phyloP scores from a whole-genome alignment of 2,113 vertebrate genomes.

The Psittacus erithacus region DNA sequence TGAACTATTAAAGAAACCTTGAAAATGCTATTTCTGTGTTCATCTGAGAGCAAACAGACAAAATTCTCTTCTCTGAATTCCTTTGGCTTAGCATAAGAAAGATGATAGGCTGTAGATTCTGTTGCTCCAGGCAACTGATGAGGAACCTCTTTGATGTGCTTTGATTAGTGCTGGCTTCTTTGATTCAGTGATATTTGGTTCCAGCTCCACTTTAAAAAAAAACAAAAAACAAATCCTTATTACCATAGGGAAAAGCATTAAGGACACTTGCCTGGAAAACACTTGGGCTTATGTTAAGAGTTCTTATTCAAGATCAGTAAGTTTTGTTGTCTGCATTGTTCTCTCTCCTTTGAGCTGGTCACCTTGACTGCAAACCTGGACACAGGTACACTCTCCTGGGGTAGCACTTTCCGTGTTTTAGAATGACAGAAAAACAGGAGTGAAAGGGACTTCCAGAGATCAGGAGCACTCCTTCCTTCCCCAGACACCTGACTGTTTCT shows the following conservation, averaged over 20 bases:
- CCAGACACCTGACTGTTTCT: background rate
- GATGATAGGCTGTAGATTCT: background rate
- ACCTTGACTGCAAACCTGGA: background rate
- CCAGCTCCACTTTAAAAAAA: background rate
- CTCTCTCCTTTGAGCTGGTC: background rate
- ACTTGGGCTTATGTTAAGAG: background rate
- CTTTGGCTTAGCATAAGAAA: conserved; percentile 27
- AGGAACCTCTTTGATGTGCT: conserved; percentile 41
- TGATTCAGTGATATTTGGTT: conserved; percentile 52
- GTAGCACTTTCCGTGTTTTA: background rate
- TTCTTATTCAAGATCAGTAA: background rate
- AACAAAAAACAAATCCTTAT: background rate
- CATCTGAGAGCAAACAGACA: conserved; percentile 20
- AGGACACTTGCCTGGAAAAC: conserved; percentile 13
- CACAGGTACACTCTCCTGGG: background rate
- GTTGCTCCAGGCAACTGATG: conserved; percentile 57
- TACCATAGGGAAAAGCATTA: conserved; percentile 41
- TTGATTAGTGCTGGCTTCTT: conserved; percentile 54
- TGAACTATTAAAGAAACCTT: conserved; percentile 19
- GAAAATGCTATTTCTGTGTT: conserved; percentile 24
- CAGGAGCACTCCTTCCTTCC: background rate
- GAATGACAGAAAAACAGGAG: background rate
- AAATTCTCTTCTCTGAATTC: conserved; percentile 19
- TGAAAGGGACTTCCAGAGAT: background rate
- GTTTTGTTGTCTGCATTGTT: background rate